A percentile compares a stretch with the other conserved stretches of the same genome.
phyloP scores from a whole-genome alignment of 1,140 invertebrate genomes.

The Drosophila bocki region DNA sequence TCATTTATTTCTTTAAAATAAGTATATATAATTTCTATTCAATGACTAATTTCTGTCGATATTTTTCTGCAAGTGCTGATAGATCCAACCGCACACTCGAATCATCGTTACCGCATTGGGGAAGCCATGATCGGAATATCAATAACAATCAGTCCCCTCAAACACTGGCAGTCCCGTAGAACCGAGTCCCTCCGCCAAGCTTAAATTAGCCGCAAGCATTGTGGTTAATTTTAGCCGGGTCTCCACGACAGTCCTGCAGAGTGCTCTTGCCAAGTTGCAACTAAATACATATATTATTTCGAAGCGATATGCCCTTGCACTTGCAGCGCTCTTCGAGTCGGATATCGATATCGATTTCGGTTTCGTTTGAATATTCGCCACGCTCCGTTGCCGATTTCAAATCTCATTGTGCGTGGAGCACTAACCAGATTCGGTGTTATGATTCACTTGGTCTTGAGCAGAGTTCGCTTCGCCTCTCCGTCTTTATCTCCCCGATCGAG shows the following conservation, averaged over 20 bases:
- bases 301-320: slow-evolving; percentile 36
- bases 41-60: not conserved
- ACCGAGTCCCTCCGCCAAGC: slow-evolving; percentile 12
- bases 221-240: slow-evolving; percentile 41
- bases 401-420: slow-evolving; percentile 37
- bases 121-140: slow-evolving; percentile 51
- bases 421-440: slow-evolving; percentile 29
- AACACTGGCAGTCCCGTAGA: slow-evolving; percentile 2
- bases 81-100: slow-evolving; percentile 14
- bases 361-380: slow-evolving; percentile 44
- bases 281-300: slow-evolving; percentile 15
- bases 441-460: slow-evolving; percentile 42
- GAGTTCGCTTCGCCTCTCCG: slow-evolving; percentile 8
- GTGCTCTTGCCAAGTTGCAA: slow-evolving; percentile 7
- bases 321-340: slow-evolving; percentile 17
- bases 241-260: slow-evolving; percentile 20
- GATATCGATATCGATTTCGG: slow-evolving; percentile 46
- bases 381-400: slow-evolving; percentile 41
- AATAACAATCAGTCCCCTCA: slow-evolving; percentile 37
- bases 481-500: slow-evolving; percentile 14
- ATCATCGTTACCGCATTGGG: slow-evolving; percentile 31
- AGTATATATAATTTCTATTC: not conserved
- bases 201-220: slow-evolving; percentile 39
- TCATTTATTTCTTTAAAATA: not conserved
- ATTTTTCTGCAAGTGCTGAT: slow-evolving; percentile 9